Evolutionary conservation across 1,140 invertebrate species (phyloP).

Genomic region (Megathymus violae): DNA sequence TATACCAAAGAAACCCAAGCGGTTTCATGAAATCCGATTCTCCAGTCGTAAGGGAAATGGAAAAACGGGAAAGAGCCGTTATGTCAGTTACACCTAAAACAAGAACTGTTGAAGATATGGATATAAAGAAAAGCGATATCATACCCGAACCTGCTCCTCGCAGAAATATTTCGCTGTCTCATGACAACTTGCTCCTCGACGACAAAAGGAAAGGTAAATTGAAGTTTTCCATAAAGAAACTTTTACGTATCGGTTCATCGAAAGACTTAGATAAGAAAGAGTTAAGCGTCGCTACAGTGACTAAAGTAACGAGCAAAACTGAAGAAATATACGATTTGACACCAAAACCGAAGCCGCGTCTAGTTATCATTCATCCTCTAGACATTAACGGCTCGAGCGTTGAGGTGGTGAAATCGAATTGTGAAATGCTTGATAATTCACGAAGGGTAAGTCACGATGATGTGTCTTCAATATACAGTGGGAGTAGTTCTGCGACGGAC

Average conservation of each 20-base stretch:
- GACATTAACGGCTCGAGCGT: conserved; percentile 92
- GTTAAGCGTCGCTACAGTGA: conserved; percentile 65
- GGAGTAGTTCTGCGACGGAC: conserved; percentile 77
- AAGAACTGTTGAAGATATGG: conserved; percentile 59
- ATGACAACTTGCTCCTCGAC: conserved; percentile 86
- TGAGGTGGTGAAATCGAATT: conserved; percentile 88
- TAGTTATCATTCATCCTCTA: conserved; percentile 94
- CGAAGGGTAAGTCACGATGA: conserved; percentile 78
- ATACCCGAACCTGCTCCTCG: conserved; percentile 86
- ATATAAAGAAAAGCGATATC: conserved; percentile 57
- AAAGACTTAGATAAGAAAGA: conserved; percentile 86
- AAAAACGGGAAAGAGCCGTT: conserved; percentile 88
- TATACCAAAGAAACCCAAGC: conserved; percentile 85
- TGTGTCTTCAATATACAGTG: conserved; percentile 81
- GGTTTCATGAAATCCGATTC: conserved; percentile 85
- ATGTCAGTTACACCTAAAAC: conserved; percentile 59
- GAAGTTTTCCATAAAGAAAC: conserved; percentile 92
- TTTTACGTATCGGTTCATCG: conserved; percentile 89
- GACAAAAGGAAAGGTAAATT: conserved; percentile 89
- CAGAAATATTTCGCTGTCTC: conserved; percentile 88
- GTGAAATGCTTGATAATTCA: conserved; percentile 71
- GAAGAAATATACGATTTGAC: conserved; percentile 85
- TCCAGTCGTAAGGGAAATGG: conserved; percentile 89
- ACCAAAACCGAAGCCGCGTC: conserved; percentile 86
- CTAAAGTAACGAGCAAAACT: conserved; percentile 64